Evolutionary conservation across 2,113 vertebrate species (phyloP).

Genomic region (Xenus cinereus): DNA sequence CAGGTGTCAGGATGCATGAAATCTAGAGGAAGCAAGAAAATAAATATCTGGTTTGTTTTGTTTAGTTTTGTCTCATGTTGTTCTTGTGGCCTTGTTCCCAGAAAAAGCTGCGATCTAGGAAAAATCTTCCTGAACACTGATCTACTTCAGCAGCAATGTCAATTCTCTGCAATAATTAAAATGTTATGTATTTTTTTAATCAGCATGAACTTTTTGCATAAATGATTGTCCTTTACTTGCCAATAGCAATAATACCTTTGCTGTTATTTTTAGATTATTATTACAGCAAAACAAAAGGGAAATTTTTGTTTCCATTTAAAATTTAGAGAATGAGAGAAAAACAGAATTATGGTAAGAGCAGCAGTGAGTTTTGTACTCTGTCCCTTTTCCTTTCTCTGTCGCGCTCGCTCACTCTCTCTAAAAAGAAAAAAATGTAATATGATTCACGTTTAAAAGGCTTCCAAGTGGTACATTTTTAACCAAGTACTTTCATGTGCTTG

Average conservation of each 20-base stretch:
- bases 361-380: not conserved
- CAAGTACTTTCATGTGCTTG: conserved; percentile 6
- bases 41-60: conserved; percentile 40
- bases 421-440: not conserved
- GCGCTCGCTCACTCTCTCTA: not conserved
- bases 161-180: not conserved
- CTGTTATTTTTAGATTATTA: not conserved
- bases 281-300: not conserved
- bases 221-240: not conserved
- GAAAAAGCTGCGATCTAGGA: not conserved
- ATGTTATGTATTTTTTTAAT: not conserved
- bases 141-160: not conserved
- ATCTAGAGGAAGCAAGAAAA: conserved; percentile 66
- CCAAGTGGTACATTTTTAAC: conserved; percentile 38
- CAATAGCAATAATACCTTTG: not conserved
- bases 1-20: conserved; percentile 77
- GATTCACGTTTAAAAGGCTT: conserved; percentile 35
- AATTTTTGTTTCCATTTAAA: not conserved
- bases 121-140: not conserved
- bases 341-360: not conserved
- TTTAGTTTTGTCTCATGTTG: conserved; percentile 39
- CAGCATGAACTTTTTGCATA: not conserved
- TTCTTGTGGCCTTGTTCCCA: conserved; percentile 27
- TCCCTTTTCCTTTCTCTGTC: not conserved
- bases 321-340: not conserved